Percentiles rank a stretch among this genome's conserved stretches.
Evolutionary conservation across 2,797 vertebrate species (phyloP).

Genomic region (Odontamblyopus lacepedii): DNA sequence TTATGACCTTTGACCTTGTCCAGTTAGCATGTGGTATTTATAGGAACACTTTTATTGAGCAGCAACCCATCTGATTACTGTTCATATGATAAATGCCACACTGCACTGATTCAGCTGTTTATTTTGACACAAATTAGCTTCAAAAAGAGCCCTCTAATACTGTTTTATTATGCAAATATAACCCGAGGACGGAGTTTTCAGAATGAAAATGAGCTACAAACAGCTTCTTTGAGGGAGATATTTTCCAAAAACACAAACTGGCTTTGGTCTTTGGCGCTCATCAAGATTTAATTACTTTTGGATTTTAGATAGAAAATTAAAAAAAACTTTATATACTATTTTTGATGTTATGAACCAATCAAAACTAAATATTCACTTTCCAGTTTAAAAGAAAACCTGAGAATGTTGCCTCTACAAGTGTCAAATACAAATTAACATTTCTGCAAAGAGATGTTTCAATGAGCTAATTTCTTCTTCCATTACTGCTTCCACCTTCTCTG

Average conservation of each 20-base stretch:
- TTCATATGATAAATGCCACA: slow-evolving; percentile 2
- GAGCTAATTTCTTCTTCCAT: not conserved
- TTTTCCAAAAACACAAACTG: not conserved
- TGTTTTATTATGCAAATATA: slow-evolving; percentile 35
- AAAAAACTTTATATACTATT: not conserved
- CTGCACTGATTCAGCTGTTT: slow-evolving; percentile 17
- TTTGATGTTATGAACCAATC: no score
- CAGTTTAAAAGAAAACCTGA: not conserved
- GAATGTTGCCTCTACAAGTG: not conserved
- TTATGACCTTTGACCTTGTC: slow-evolving; percentile 11
- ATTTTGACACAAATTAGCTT: slow-evolving; percentile 18
- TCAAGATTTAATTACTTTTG: slow-evolving; percentile 2
- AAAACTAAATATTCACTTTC: not conserved
- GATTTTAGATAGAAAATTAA: not conserved
- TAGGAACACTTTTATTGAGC: slow-evolving; percentile 14
- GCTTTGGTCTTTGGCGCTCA: not conserved
- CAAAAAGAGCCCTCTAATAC: slow-evolving; percentile 19
- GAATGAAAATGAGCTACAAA: slow-evolving; percentile 6
- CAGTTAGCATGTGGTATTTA: slow-evolving; percentile 27
- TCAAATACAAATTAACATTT: not conserved
- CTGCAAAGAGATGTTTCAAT: not conserved
- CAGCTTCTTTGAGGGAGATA: not conserved
- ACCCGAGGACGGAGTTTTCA: slow-evolving; percentile 12
- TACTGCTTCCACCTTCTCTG: not conserved
- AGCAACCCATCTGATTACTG: slow-evolving; percentile 22